Evolutionary conservation across 1,140 invertebrate species (phyloP).

Genomic region (Nebria ingens): DNA sequence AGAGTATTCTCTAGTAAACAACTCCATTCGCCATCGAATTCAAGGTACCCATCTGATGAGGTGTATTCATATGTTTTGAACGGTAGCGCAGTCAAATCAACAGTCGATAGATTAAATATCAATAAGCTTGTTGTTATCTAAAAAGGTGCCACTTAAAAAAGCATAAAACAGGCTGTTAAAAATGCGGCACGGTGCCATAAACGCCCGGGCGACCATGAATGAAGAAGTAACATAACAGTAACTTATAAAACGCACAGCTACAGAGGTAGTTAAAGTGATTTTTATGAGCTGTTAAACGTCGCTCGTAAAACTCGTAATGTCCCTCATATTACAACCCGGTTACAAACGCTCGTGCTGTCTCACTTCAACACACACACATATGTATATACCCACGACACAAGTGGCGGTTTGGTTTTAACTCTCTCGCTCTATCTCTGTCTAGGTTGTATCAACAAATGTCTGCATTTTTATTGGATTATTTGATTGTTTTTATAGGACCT

Average conservation of each 20-base stretch:
- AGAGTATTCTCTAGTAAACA: too few species aligned
- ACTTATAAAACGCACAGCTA: slow-evolving; percentile 19
- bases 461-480: slow-evolving; percentile 18
- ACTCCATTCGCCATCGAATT: too few species aligned
- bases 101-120: slow-evolving; percentile 12
- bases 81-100: slow-evolving; percentile 15
- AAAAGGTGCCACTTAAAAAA: slow-evolving; percentile 21
- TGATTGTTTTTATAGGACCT: not conserved
- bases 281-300: slow-evolving; percentile 32
- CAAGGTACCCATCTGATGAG: too few species aligned
- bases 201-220: slow-evolving; percentile 14
- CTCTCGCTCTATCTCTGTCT: slow-evolving; percentile 21
- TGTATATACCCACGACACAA: not conserved
- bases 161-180: slow-evolving; percentile 21
- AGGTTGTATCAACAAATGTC: slow-evolving; percentile 22
- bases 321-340: slow-evolving; percentile 24
- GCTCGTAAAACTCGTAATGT: slow-evolving; percentile 31
- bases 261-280: slow-evolving; percentile 33
- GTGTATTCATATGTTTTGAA: too few species aligned
- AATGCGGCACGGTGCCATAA: slow-evolving; percentile 16
- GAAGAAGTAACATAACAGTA: slow-evolving; percentile 20
- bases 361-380: not conserved
- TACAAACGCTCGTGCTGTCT: slow-evolving; percentile 1
- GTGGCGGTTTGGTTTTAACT: not conserved
- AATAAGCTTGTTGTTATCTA: slow-evolving; percentile 13